Conservation (phyloP, 2,888 invertebrate species). For the Hipparchia semele region DNA sequence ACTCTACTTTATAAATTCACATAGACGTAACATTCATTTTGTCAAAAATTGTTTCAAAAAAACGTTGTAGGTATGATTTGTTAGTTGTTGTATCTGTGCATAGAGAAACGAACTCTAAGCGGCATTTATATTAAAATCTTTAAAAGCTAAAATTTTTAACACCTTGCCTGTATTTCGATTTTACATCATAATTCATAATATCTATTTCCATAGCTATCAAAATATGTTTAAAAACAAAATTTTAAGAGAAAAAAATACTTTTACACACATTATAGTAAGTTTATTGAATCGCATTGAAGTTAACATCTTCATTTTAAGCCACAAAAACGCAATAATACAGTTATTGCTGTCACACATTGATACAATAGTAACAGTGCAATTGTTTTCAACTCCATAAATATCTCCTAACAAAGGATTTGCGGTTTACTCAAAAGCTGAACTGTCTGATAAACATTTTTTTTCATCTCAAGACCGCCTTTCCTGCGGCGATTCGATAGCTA, state of each 20-base stretch:
- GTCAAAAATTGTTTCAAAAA: too few species aligned
- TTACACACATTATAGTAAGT: slow-evolving; percentile 33
- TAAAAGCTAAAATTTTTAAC: too few species aligned
- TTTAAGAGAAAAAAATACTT: background rate
- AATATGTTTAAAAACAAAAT: background rate
- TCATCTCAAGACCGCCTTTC: slow-evolving; percentile 65
- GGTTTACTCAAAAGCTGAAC: slow-evolving; percentile 83
- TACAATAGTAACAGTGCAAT: slow-evolving; percentile 81
- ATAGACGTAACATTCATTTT: too few species aligned
- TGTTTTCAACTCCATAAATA: slow-evolving; percentile 81
- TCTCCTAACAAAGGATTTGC: slow-evolving; percentile 79
- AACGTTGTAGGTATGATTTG: too few species aligned
- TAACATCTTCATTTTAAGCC: slow-evolving; percentile 69
- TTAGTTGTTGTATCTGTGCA: too few species aligned
- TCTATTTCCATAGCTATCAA: background rate
- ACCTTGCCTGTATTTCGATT: too few species aligned
- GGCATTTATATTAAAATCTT: too few species aligned
- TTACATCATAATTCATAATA: background rate
- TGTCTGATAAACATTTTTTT: slow-evolving; percentile 81
- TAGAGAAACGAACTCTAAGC: too few species aligned
- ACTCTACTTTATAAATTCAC: too few species aligned
- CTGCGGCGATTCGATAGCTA: slow-evolving; percentile 77
- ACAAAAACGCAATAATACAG: slow-evolving; percentile 68
- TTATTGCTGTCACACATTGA: slow-evolving; percentile 79
- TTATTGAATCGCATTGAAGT: slow-evolving; percentile 57